Conservation (phyloP, 1,140 invertebrate species). For the Brachionus rotundiformis region DNA sequence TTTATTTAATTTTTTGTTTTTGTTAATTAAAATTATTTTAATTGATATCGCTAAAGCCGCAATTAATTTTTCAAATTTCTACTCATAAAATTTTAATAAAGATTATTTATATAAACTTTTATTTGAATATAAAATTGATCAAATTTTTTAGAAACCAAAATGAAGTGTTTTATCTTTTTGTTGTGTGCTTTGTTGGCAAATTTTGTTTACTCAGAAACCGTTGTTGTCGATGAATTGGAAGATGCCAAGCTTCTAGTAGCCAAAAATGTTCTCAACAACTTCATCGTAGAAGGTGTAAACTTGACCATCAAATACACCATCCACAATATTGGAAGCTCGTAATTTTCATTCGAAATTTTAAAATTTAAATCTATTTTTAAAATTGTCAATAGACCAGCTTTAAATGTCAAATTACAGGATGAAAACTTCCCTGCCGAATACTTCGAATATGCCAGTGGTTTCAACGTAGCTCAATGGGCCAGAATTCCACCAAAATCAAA, state of each 20-base stretch:
- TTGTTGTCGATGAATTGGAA: constrained; percentile 56
- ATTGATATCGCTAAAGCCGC: too few species aligned
- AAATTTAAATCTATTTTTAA: constrained; percentile 52
- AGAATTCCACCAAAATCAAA: constrained; percentile 85
- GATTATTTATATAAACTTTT: neutral
- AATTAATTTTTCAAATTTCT: too few species aligned
- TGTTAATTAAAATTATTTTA: too few species aligned
- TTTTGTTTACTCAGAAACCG: neutral
- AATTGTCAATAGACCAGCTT: constrained; percentile 73
- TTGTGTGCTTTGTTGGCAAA: constrained; percentile 4
- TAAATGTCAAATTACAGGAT: constrained; percentile 83
- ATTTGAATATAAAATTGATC: too few species aligned
- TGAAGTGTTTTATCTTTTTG: constrained; percentile 1
- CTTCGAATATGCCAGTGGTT: constrained; percentile 82
- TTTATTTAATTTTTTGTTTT: too few species aligned
- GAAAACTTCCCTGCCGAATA: constrained; percentile 83
- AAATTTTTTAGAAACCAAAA: constrained; percentile 30
- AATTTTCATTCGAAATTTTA: constrained; percentile 51
- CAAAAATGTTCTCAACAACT: constrained; percentile 83
- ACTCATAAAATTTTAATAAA: constrained; percentile 41
- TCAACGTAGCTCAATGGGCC: constrained; percentile 78
- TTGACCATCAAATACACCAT: constrained; percentile 81
- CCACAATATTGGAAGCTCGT: constrained; percentile 68
- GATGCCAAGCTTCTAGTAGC: constrained; percentile 65
- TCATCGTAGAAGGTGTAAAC: constrained; percentile 96